Conservation (phyloP, 2,888 invertebrate genomes). For the Scaptomyza polygonia region DNA sequence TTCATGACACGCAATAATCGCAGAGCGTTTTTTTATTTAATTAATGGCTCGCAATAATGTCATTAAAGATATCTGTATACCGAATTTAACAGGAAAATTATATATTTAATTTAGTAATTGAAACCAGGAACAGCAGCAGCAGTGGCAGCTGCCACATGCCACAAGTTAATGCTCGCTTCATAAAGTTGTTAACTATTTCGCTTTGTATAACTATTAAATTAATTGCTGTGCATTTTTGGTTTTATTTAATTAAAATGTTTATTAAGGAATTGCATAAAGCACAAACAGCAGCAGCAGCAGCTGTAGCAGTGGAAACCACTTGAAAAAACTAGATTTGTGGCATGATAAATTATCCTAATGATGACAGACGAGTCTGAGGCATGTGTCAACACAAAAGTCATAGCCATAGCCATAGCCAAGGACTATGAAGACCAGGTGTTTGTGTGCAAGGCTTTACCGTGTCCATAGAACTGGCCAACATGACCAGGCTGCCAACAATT, state of each 20-base stretch:
- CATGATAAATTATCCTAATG: slow-evolving; percentile 78
- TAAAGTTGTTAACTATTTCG: slow-evolving; percentile 52
- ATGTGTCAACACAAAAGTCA: slow-evolving; percentile 67
- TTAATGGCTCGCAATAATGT: slow-evolving; percentile 71
- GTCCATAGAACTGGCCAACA: neutral
- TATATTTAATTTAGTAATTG: slow-evolving; percentile 71
- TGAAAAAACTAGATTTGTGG: slow-evolving; percentile 56
- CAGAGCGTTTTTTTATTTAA: slow-evolving; percentile 71
- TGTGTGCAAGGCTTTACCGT: slow-evolving; percentile 4
- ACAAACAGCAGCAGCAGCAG: neutral
- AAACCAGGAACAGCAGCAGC: slow-evolving; percentile 46
- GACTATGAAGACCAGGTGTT: slow-evolving; percentile 35
- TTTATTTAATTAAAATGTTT: slow-evolving; percentile 71
- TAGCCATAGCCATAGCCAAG: slow-evolving; percentile 33
- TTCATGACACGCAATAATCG: slow-evolving; percentile 77
- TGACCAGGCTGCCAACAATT: slow-evolving; percentile 16
- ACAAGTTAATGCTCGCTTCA: slow-evolving; percentile 52
- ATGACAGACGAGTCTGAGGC: slow-evolving; percentile 64
- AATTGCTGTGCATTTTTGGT: slow-evolving; percentile 47
- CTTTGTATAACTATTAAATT: slow-evolving; percentile 51
- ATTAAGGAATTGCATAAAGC: slow-evolving; percentile 49
- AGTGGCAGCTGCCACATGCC: slow-evolving; percentile 17
- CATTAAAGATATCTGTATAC: slow-evolving; percentile 52
- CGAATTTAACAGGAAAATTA: slow-evolving; percentile 58
- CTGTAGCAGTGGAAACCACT: neutral